phyloP scores from a whole-genome alignment of 2,113 vertebrate genomes.

The Boulengeromyrus knoepffleri region DNA sequence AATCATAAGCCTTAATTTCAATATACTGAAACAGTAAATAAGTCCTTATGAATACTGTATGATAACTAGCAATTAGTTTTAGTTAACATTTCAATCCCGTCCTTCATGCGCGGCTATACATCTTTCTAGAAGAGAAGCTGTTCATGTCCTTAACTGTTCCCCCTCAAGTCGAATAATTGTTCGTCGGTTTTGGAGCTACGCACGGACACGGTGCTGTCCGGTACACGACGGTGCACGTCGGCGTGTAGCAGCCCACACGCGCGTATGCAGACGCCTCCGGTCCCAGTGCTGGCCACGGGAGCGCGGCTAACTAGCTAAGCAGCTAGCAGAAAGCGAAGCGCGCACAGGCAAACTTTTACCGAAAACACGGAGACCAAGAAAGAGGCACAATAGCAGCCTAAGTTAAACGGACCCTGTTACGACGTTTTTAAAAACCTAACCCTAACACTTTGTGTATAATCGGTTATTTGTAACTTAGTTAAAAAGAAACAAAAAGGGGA shows the following conservation, averaged over 20 bases:
- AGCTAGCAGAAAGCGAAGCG: constrained; percentile 10
- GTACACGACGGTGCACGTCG: constrained; percentile 35
- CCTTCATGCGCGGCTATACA: neutral
- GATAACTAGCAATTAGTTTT: neutral
- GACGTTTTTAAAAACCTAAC: constrained; percentile 11
- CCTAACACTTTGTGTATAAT: neutral
- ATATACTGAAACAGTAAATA: neutral
- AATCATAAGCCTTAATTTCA: neutral
- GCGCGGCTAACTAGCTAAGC: constrained; percentile 8
- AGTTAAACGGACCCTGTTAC: constrained; percentile 20
- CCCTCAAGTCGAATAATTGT: constrained; percentile 16
- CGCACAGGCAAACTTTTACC: constrained; percentile 19
- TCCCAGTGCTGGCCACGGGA: constrained; percentile 1
- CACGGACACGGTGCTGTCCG: constrained; percentile 26
- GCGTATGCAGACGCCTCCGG: neutral
- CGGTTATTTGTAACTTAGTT: neutral
- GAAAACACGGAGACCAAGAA: neutral
- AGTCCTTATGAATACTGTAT: neutral
- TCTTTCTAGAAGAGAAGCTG: neutral
- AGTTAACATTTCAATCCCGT: neutral
- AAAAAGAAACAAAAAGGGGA: neutral
- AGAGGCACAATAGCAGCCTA: neutral
- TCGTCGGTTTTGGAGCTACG: neutral
- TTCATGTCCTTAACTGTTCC: constrained; percentile 44
- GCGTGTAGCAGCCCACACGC: neutral